Percentiles rank a stretch among this genome's conserved stretches.
Evolutionary conservation across 2,888 invertebrate species (phyloP).

Genomic region (Caenorhabditis sp.): DNA sequence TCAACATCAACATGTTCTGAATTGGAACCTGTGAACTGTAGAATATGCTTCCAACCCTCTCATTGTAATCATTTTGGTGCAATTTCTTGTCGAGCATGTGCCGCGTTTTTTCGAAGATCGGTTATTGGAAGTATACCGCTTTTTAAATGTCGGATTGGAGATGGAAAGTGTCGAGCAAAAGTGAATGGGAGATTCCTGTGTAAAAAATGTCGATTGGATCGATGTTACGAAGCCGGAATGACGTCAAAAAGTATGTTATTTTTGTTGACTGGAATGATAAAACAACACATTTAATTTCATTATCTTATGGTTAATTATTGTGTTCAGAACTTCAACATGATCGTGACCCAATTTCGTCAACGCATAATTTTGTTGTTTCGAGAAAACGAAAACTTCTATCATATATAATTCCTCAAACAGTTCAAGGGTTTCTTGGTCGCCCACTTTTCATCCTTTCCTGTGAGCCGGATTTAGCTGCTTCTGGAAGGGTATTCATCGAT

Average conservation of each 20-base stretch:
- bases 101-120: conserved; percentile 30
- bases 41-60: conserved; percentile 28
- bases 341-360: conserved; percentile 11
- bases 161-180: not conserved
- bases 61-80: conserved; percentile 50
- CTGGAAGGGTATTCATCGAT: conserved; percentile 12
- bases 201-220: conserved; percentile 10
- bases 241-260: not conserved
- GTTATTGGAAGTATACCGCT: not conserved
- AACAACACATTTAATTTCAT: no score
- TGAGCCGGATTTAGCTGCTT: not conserved
- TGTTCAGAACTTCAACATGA: conserved; percentile 25
- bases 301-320: no score
- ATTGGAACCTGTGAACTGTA: conserved; percentile 16
- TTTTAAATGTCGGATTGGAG: not conserved
- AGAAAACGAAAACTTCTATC: conserved; percentile 10
- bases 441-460: conserved; percentile 9
- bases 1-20: not conserved
- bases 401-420: conserved; percentile 9
- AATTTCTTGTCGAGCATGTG: conserved; percentile 47
- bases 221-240: conserved; percentile 1
- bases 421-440: conserved; percentile 12
- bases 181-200: conserved; percentile 4
- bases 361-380: conserved; percentile 7
- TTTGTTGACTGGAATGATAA: no score